Evolutionary conservation across 2,888 invertebrate species (phyloP).

Genomic region (Lasioglossum morio): DNA sequence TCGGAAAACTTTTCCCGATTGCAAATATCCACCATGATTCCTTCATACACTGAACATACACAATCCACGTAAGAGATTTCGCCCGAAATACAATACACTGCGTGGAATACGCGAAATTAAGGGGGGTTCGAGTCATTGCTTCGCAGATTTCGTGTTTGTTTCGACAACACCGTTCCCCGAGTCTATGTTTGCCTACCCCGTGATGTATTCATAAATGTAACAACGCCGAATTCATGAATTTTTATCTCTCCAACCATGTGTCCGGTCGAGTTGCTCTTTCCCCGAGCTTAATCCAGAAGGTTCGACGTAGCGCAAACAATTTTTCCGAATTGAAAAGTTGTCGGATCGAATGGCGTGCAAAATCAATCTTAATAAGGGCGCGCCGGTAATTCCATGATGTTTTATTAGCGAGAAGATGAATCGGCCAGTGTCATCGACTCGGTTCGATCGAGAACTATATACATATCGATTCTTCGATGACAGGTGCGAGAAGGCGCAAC

Average conservation of each 20-base stretch:
- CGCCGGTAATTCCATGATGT: background rate
- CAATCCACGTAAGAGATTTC: background rate
- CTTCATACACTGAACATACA: too few species aligned
- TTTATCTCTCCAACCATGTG: background rate
- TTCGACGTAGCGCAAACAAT: background rate
- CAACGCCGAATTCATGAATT: background rate
- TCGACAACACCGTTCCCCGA: background rate
- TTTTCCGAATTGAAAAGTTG: background rate
- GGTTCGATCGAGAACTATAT: background rate
- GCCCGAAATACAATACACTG: background rate
- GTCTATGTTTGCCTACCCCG: background rate
- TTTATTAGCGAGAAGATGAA: background rate
- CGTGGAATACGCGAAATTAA: background rate
- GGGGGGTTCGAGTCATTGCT: background rate
- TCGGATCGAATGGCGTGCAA: background rate
- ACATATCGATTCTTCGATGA: background rate
- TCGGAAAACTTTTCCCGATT: too few species aligned
- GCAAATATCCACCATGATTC: too few species aligned
- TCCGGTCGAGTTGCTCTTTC: background rate
- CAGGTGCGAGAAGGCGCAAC: conserved; percentile 4
- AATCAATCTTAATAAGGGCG: background rate
- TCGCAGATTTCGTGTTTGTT: background rate
- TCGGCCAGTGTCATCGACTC: background rate
- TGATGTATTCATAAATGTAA: background rate
- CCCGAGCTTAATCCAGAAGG: background rate